phyloP scores from a whole-genome alignment of 2,113 vertebrate genomes.

The Vireo altiloquus region DNA sequence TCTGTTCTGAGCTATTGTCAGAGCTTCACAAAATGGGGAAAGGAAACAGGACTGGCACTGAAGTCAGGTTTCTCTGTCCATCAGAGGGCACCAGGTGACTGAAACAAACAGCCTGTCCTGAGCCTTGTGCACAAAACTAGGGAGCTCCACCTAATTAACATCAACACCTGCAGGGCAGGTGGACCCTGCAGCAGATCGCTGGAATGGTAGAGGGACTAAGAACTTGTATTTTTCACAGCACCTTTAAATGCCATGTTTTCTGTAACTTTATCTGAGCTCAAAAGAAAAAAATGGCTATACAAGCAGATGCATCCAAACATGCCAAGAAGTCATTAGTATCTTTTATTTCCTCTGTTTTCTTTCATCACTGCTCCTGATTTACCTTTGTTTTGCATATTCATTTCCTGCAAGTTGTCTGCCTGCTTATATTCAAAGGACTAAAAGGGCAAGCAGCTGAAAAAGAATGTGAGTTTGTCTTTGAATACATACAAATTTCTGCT shows the following conservation, averaged over 20 bases:
- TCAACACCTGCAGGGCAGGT: not conserved
- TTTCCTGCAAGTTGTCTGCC: not conserved
- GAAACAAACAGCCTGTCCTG: not conserved
- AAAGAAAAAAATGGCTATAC: not conserved
- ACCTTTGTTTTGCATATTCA: not conserved
- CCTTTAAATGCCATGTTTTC: not conserved
- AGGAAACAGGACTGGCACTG: not conserved
- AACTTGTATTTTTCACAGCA: not conserved
- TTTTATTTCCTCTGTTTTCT: not conserved
- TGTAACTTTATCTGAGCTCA: not conserved
- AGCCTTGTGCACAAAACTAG: not conserved
- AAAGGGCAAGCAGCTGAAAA: not conserved
- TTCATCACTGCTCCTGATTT: not conserved
- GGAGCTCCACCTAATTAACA: not conserved
- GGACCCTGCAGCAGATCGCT: not conserved
- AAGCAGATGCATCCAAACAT: not conserved
- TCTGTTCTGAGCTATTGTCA: not conserved
- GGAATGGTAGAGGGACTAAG: not conserved
- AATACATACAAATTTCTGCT: not conserved
- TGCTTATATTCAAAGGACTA: not conserved
- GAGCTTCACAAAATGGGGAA: not conserved
- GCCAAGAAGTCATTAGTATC: not conserved
- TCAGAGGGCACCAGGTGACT: not conserved
- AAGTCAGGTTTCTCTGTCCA: not conserved
- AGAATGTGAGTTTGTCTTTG: not conserved